A percentile compares a stretch with the other conserved stretches of the same genome.
phyloP scores from a whole-genome alignment of 2,113 vertebrate species.

The Xenopus laevis region DNA sequence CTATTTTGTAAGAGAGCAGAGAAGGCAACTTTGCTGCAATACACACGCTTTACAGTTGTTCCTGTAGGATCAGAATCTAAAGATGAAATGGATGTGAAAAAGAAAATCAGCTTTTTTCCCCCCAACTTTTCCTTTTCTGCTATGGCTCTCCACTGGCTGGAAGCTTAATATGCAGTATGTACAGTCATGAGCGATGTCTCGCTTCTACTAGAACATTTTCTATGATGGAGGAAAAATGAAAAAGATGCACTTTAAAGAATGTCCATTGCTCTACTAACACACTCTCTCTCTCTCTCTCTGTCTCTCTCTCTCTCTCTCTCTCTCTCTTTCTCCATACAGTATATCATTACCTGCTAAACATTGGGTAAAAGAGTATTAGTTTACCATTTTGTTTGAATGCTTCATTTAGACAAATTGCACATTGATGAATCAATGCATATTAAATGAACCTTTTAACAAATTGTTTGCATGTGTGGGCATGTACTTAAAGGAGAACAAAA shows the following conservation, averaged over 20 bases:
- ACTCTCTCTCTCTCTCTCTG: background rate
- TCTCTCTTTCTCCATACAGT: background rate
- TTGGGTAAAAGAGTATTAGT: background rate
- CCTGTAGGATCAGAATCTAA: background rate
- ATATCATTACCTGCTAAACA: background rate
- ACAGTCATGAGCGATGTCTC: background rate
- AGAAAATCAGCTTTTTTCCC: background rate
- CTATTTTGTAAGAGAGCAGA: background rate
- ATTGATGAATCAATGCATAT: background rate
- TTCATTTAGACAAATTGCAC: background rate
- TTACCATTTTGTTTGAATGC: background rate
- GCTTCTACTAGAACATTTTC: background rate
- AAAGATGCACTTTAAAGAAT: slow-evolving; percentile 41
- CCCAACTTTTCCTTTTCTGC: background rate
- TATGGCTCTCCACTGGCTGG: slow-evolving; percentile 4
- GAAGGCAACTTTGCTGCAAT: too few species aligned
- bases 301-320: too few species aligned
- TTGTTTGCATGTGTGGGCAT: background rate
- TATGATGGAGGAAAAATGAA: background rate
- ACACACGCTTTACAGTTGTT: background rate
- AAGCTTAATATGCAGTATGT: background rate
- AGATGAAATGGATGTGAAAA: background rate
- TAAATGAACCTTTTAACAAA: background rate
- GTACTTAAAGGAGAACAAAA: too few species aligned
- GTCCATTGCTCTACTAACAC: background rate